Percentiles rank a stretch among this genome's conserved stretches.
Conservation (phyloP, 2,888 invertebrate species). For the Bombylius discolor region DNA sequence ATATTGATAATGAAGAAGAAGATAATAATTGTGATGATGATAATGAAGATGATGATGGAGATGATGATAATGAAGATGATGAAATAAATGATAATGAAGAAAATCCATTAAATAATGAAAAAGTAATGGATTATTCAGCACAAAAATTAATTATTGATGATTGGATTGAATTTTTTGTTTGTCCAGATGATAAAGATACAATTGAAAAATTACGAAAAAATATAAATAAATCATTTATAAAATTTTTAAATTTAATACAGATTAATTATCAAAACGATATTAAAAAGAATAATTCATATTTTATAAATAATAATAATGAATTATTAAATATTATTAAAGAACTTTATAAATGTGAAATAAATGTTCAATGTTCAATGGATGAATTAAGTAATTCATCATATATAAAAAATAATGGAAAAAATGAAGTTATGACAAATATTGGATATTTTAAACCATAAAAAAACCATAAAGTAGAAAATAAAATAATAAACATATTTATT, state of each 20-base stretch:
- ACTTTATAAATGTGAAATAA: background rate
- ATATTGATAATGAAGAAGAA: conserved; percentile 5
- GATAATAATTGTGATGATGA: conserved; percentile 35
- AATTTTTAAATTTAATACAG: conserved; percentile 51
- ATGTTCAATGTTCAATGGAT: background rate
- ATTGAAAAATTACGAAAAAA: conserved; percentile 58
- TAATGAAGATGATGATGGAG: conserved; percentile 27
- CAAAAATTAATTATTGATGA: conserved; percentile 50
- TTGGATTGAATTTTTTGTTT: conserved; percentile 59
- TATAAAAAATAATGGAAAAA: background rate
- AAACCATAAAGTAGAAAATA: background rate
- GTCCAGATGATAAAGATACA: conserved; percentile 50
- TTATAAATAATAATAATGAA: background rate
- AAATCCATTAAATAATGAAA: no score
- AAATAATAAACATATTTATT: no score
- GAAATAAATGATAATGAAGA: no score
- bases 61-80: conserved; percentile 21
- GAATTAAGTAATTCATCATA: background rate
- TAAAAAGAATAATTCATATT: background rate
- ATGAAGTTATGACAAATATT: conserved; percentile 4
- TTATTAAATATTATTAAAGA: background rate
- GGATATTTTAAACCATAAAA: background rate
- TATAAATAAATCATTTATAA: conserved; percentile 53
- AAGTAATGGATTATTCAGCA: no score
- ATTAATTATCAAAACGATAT: conserved; percentile 48